Evolutionary conservation across 1,140 invertebrate species (phyloP).

Genomic region (Nixonia krombeini): DNA sequence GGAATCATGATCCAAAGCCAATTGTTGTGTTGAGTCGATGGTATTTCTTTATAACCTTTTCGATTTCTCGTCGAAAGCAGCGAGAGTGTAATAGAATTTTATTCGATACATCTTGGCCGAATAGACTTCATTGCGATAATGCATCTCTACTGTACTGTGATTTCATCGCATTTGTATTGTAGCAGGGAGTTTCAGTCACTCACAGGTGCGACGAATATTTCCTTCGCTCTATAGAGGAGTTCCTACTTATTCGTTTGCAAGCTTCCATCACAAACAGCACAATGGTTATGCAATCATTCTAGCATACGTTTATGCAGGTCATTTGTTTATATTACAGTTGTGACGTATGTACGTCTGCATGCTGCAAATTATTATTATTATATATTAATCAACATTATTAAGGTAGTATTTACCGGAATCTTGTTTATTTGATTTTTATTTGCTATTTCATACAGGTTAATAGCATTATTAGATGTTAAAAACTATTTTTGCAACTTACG

Average conservation of each 20-base stretch:
- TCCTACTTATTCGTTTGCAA: constrained; percentile 23
- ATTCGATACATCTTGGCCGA: constrained; percentile 21
- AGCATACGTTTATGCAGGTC: constrained; percentile 25
- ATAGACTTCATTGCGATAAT: constrained; percentile 36
- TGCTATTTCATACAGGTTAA: no score
- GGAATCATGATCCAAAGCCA: no score
- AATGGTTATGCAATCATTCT: constrained; percentile 16
- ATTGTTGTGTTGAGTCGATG: no score
- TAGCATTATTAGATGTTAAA: no score
- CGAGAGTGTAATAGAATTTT: constrained; percentile 30
- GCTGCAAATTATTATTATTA: no score
- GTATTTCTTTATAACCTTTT: no score
- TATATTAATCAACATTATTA: no score
- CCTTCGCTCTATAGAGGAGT: constrained; percentile 18
- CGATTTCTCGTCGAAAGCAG: no score
- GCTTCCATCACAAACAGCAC: constrained; percentile 3
- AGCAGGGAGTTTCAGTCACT: constrained; percentile 20
- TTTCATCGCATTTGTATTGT: constrained; percentile 22
- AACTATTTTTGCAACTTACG: no score
- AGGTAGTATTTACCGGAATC: no score
- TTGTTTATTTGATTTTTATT: no score
- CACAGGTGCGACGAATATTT: constrained; percentile 29
- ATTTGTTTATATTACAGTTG: constrained; percentile 26
- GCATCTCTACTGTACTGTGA: constrained; percentile 20
- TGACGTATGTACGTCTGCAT: no score